Evolutionary conservation across 2,888 invertebrate species (phyloP).

Genomic region (Netelia inedita): DNA sequence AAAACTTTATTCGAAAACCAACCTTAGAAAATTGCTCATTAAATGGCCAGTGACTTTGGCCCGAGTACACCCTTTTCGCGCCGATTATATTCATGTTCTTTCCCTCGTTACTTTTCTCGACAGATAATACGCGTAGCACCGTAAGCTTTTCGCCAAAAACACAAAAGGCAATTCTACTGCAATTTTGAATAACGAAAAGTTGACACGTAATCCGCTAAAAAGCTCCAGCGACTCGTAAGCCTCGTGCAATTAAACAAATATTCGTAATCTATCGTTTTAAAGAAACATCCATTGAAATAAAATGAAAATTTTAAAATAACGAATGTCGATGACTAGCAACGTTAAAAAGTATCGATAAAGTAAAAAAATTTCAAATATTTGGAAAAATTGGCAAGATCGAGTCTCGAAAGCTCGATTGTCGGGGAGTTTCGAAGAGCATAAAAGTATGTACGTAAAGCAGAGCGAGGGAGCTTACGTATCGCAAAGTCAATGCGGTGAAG

Average conservation of each 20-base stretch:
- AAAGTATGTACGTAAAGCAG: conserved; percentile 8
- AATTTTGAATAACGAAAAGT: conserved; percentile 32
- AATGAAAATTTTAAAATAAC: no score
- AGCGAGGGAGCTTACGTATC: conserved; percentile 24
- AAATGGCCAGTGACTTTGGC: conserved; percentile 78
- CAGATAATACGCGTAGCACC: conserved; percentile 26
- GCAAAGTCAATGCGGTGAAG: conserved; percentile 4
- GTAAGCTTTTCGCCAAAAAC: conserved; percentile 26
- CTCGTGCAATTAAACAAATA: background rate
- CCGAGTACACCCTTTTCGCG: conserved; percentile 72
- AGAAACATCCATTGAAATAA: no score
- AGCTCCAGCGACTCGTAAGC: background rate
- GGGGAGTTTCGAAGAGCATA: conserved; percentile 5
- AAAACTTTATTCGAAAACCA: conserved; percentile 83
- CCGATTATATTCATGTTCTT: conserved; percentile 68
- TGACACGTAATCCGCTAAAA: background rate
- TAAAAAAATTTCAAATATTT: no score
- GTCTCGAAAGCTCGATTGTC: background rate
- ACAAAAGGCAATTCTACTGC: conserved; percentile 26
- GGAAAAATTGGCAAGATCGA: no score
- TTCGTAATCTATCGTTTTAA: background rate
- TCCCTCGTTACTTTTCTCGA: conserved; percentile 49
- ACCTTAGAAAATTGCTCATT: conserved; percentile 83
- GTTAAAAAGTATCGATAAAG: no score
- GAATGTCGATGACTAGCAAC: no score